phyloP scores from a whole-genome alignment of 2,888 invertebrate species.

The Tubiluchus corallicola region DNA sequence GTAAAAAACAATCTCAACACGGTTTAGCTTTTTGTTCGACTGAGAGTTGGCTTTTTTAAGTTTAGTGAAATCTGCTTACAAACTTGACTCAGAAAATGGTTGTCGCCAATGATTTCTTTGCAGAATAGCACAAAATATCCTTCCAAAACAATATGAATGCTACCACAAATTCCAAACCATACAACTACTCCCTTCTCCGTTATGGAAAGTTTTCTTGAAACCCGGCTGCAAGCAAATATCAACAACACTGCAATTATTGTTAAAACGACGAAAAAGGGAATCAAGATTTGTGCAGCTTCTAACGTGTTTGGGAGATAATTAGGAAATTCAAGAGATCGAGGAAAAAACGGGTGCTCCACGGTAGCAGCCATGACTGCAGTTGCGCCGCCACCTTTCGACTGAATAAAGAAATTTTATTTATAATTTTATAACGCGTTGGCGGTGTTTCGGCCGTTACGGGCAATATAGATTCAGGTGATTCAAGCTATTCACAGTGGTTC shows the following conservation, averaged over 20 bases:
- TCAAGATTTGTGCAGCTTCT: not conserved
- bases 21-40: too few relatives aligned
- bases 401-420: too few relatives aligned
- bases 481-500: too few relatives aligned
- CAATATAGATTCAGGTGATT: too few relatives aligned
- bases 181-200: too few relatives aligned
- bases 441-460: too few relatives aligned
- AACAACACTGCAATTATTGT: not conserved
- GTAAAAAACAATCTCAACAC: too few relatives aligned
- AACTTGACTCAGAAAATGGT: constrained; percentile 1
- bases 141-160: not conserved
- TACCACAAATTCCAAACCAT: not conserved
- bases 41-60: too few relatives aligned
- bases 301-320: not conserved
- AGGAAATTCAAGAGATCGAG: not conserved
- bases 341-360: not conserved
- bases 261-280: not conserved
- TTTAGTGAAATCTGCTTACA: too few relatives aligned
- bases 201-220: not conserved
- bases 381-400: too few relatives aligned
- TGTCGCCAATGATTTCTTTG: not conserved
- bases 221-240: not conserved
- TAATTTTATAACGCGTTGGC: too few relatives aligned
- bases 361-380: too few relatives aligned
- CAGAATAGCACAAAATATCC: not conserved